Evolutionary conservation across 2,888 invertebrate species (phyloP).

Genomic region (Andrena bucephala): DNA sequence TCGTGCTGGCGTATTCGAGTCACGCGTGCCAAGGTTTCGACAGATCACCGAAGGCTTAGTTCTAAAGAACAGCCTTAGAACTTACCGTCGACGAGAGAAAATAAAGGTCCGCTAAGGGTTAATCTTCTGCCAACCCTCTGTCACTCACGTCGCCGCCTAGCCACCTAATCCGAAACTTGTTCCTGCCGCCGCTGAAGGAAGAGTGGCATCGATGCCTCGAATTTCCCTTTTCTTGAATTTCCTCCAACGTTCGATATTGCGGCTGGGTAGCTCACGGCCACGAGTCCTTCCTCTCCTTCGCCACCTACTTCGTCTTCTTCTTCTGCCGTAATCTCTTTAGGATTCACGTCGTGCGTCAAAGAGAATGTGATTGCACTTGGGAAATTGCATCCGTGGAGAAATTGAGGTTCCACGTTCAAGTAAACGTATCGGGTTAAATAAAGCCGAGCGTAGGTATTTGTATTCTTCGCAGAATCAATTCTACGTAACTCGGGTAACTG

Average conservation of each 20-base stretch:
- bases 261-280: not conserved
- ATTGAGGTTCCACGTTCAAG: constrained; percentile 9
- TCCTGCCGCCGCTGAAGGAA: not conserved
- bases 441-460: not conserved
- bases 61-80: constrained; percentile 57
- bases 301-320: not conserved
- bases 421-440: not conserved
- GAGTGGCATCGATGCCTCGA: constrained; percentile 17
- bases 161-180: constrained; percentile 63
- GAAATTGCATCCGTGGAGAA: constrained; percentile 27
- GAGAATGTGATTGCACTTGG: constrained; percentile 32
- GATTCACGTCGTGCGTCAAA: constrained; percentile 39
- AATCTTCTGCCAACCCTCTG: constrained; percentile 71
- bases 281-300: not conserved
- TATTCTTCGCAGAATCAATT: not conserved
- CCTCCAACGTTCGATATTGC: constrained; percentile 37
- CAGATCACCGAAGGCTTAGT: constrained; percentile 73
- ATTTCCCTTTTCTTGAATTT: constrained; percentile 40
- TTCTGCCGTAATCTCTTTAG: constrained; percentile 37
- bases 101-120: constrained; percentile 67
- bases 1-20: constrained; percentile 69
- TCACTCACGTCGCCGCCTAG: constrained; percentile 65
- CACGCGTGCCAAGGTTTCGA: constrained; percentile 74
- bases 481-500: not conserved
- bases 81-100: constrained; percentile 59